Base-by-base conservation (phyloP, 2,888 invertebrate species). In the Amiota communis region DNA sequence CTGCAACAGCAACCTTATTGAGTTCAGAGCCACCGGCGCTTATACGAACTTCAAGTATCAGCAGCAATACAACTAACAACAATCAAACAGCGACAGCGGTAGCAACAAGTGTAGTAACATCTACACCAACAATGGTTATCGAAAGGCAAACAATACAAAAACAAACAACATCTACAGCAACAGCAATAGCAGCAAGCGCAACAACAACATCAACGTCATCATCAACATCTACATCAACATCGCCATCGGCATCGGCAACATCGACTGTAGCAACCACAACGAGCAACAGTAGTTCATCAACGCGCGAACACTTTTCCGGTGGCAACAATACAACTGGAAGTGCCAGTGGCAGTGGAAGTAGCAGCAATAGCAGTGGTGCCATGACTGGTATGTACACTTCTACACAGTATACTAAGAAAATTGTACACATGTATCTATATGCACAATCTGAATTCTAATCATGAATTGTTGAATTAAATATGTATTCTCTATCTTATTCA, bases 311-410 rank as follows among this genome's bases (percentile, higher is more conserved):
- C 20, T 68, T 68, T 36, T n/a, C 13, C 67, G 67, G 80, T 75
- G 71, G 65, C 36, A 3, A n/a, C n/a, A 23, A 23, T 23, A 23
- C 3, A 23, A 23, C 36, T 64, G 74, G 72, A 49, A 73, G 72
- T 67, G 59, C 76, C 70, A 72, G 64, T 63, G 74, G 72, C 47
- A 73, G 72, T 75, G 63, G 64, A 77, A 71, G 69, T 74, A 67
- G 75, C 71, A 71, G 76, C 78, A 72, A 77, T 77, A 80, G 80
- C 70, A 87, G 85, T 74, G 87, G 88, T 74, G 88, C 88, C 47
- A 87, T 87, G 88, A 87, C 87, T 84, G 87, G 87, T 87, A 72
- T 79, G 82, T 86, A 74, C 46, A 48, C 36, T 59, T 20, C 1
- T 20, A 4, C 2, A 23, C 3, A 23, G 1, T 23, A 3, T 17